Base-by-base conservation (phyloP, 2,888 invertebrate genomes). In the Ornithoptera priamus region DNA sequence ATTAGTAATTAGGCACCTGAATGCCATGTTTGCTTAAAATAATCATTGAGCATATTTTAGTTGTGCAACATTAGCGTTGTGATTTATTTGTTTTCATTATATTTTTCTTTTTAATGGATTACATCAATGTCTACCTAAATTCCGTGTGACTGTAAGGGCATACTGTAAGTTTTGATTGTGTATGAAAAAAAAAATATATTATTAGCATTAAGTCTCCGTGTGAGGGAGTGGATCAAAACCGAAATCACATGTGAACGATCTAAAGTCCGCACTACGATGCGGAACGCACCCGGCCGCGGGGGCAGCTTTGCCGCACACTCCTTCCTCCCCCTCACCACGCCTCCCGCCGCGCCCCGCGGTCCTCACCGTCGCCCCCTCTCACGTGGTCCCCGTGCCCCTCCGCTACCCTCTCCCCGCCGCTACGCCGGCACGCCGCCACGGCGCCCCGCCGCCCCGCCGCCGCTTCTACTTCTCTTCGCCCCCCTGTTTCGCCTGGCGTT, bases 201-300 rank as follows among this genome's bases (percentile, higher is more conserved):
- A 64, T 24, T 59, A 53, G 15, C 24, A 53, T 30, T 30, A 53
- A 60, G 65, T 65, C 42, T 57, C 24, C 60, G 61, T 61, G 57
- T 69, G 64, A 60, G 50, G 63, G 20, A 68, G 46, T 64, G 64
- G 22, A 75, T 76, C 83, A 80, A 74, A 76, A 73, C 70, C 58
- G 60, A 75, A 78, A 67, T 36, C 30, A 66, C 66, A 82, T 85
- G 78, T 86, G 84, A 85, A 81, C 83, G 70, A 24, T 70, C 69
- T 66, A 67, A 68, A 72, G 70, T 67, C 62, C 69, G 67, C 61
- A 69, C 63, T 67, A 61, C 70, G 70, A 74, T 58, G 64, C 73
- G 67, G 70, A 67, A 70, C 70, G 71, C 72, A 68, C 72, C 70
- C 62, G 63, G 63, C 68, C 71, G 68, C 64, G 62, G 61, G 63